These are phyloP conservation scores for Caenorhabditis drosophilae DNA, from an alignment of 2,888 invertebrate genomes.

Conservation along the genomic window DNA sequence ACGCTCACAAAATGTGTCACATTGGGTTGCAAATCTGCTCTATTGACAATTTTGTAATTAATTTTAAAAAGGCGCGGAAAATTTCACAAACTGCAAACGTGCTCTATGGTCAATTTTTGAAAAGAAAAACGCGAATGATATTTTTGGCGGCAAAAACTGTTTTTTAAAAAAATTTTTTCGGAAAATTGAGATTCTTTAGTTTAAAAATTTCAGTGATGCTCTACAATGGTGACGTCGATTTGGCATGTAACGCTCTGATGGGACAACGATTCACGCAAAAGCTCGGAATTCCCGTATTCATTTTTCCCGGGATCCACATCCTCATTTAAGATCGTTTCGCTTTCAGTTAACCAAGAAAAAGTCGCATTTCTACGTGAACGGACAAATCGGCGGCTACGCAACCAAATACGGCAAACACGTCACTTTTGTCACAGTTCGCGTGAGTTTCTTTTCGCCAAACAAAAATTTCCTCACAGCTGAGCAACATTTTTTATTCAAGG, in stretches of 20 bases:
- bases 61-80: too few species aligned
- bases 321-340: background rate
- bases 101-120: too few species aligned
- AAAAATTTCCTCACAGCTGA: background rate
- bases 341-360: slow-evolving; percentile 41
- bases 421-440: slow-evolving; percentile 39
- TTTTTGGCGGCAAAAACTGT: too few species aligned
- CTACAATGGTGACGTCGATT: slow-evolving; percentile 60
- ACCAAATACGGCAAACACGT: slow-evolving; percentile 38
- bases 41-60: too few species aligned
- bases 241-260: slow-evolving; percentile 54
- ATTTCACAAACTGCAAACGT: too few species aligned
- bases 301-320: background rate
- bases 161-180: too few species aligned
- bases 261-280: slow-evolving; percentile 50
- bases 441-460: background rate
- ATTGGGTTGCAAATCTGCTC: too few species aligned
- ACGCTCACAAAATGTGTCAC: too few species aligned
- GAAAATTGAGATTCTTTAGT: too few species aligned
- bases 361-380: slow-evolving; percentile 35
- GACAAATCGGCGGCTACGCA: slow-evolving; percentile 49
- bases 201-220: too few species aligned
- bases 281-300: slow-evolving; percentile 22
- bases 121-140: too few species aligned
- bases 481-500: slow-evolving; percentile 11